A percentile compares a stretch with the other conserved stretches of the same genome.
Conservation (phyloP, 2,888 invertebrate species). For the Euphydryas editha region DNA sequence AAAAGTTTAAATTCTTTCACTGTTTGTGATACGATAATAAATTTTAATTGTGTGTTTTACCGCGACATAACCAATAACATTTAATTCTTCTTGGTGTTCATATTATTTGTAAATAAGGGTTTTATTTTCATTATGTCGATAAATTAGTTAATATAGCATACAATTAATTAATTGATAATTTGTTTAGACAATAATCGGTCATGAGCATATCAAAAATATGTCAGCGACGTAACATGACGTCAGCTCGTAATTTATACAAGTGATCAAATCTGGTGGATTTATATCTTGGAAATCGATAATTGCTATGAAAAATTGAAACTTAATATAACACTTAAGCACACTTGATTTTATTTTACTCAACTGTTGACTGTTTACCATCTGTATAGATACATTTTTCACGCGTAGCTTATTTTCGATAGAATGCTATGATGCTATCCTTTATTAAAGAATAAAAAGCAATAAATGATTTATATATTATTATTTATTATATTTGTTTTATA, state of each 20-base stretch:
- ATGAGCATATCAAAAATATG: conserved; percentile 10
- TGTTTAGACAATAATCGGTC: conserved; percentile 16
- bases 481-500: not conserved
- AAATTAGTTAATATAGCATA: not conserved
- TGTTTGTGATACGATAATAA: not conserved
- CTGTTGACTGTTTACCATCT: too few species aligned
- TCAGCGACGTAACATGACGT: conserved; percentile 34
- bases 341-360: not conserved
- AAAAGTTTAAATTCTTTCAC: not conserved
- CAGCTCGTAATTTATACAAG: conserved; percentile 30
- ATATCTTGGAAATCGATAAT: conserved; percentile 37
- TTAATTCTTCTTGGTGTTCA: not conserved
- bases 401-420: not conserved
- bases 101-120: not conserved
- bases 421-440: not conserved
- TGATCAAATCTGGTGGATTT: conserved; percentile 30
- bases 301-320: conserved; percentile 17
- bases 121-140: not conserved
- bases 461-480: not conserved
- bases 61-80: not conserved
- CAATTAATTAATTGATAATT: not conserved
- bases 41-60: not conserved
- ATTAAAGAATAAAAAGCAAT: not conserved
- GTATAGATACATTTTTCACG: not conserved
- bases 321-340: too few species aligned